Base-by-base conservation (phyloP, 1,140 invertebrate species). In the Drosophila nebulosa region DNA sequence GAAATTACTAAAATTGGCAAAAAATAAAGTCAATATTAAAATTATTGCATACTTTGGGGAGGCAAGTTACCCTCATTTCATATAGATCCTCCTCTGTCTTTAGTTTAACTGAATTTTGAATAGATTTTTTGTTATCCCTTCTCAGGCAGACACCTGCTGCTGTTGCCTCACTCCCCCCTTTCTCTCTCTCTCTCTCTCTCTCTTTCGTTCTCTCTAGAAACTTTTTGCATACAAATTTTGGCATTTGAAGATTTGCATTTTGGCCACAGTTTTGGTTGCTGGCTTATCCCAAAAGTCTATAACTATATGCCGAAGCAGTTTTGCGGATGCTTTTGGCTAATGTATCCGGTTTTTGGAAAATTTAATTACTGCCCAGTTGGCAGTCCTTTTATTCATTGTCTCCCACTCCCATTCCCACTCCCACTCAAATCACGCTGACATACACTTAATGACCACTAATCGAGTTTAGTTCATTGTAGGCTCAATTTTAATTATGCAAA, bases 401-500 rank as follows among this genome's bases (percentile, higher is more conserved):
- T n/a, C n/a, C 35, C 4, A 3, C 12, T 1, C n/a, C 30, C 7
- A 35, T 36, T 36, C n/a, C n/a, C n/a, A n/a, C n/a, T n/a, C n/a
- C n/a, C n/a, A n/a, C n/a, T n/a, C n/a, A n/a, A n/a, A n/a, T n/a
- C 39, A 46, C 39, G 69, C 74, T 63, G 61, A 55, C 61, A 46
- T 46, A 21, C 16, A 46, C 16, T 35, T 22, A 12, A 55, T 24
- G 24, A 51, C 26, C 60, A 61, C 56, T 52, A 65, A 64, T 68
- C 36, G 27, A 53, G 35, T 68, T 60, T 18, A 7, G 3, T 51
- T 14, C 18, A 27, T 12, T 52, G 26, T 60, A 52, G 61, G 22
- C 42, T 46, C 3, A 24, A 27, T 76, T 85, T 73, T 76, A 79
- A 84, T 84, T 64, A 84, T 62, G 51, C 62, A 56, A 73, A 73